Conservation (phyloP, 2,797 vertebrate genomes). For the Takifugu ocellatus region DNA sequence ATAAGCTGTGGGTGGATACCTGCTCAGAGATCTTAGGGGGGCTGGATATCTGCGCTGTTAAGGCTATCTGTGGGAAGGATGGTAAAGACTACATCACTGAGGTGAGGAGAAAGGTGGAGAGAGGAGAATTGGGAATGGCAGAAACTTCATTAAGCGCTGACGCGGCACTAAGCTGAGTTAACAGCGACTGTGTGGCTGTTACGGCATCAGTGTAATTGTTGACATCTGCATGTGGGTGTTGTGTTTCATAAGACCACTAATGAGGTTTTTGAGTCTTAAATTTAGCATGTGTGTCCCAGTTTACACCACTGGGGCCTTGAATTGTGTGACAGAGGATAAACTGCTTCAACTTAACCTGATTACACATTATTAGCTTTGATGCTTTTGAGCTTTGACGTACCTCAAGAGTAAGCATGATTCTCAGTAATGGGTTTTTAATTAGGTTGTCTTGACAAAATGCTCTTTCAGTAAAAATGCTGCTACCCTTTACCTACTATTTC, state of each 20-base stretch:
- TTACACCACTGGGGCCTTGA: constrained; percentile 17
- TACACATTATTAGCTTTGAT: constrained; percentile 14
- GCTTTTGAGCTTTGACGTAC: neutral
- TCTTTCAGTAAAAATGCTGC: too few species aligned
- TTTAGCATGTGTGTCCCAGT: constrained; percentile 45
- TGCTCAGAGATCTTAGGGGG: constrained; percentile 95
- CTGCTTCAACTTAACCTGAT: constrained; percentile 41
- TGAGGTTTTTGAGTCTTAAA: constrained; percentile 37
- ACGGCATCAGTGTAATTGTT: neutral
- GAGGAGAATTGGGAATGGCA: neutral
- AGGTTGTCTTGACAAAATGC: too few species aligned
- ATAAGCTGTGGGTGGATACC: constrained; percentile 93
- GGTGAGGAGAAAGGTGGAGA: constrained; percentile 71
- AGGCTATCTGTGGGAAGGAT: constrained; percentile 97
- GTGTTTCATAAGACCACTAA: constrained; percentile 20
- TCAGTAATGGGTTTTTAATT: too few species aligned
- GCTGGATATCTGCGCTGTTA: constrained; percentile 96
- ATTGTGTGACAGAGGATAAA: constrained; percentile 28
- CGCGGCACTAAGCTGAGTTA: too few species aligned
- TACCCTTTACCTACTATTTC: too few species aligned
- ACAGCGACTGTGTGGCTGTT: too few species aligned
- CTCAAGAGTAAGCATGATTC: too few species aligned
- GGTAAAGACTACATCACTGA: constrained; percentile 98
- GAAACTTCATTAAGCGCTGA: too few species aligned
- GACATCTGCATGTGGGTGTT: constrained; percentile 16